Percentiles rank a stretch among this genome's conserved stretches.
These are phyloP conservation scores for Eudorcas thomsonii DNA, from an alignment of 2,113 vertebrate species.

Conservation along the genomic window DNA sequence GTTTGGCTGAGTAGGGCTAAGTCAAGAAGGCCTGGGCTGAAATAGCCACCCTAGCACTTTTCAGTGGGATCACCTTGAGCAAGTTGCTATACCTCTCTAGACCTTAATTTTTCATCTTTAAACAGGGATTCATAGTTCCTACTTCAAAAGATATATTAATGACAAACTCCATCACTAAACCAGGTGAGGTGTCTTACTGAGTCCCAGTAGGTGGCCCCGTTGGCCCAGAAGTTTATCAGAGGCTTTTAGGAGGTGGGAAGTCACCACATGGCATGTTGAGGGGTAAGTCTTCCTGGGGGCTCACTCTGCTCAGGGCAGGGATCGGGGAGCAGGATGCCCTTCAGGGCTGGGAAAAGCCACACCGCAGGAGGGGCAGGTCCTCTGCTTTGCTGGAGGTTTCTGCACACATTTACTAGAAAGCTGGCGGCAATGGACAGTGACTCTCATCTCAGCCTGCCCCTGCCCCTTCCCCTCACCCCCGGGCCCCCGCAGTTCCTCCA, in stretches of 20 bases:
- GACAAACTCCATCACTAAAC: background rate
- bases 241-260: background rate
- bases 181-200: background rate
- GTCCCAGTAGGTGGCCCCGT: fast-evolving
- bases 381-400: background rate
- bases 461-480: too few species aligned
- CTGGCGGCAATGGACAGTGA: background rate
- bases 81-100: background rate
- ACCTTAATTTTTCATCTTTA: background rate
- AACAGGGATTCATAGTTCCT: background rate
- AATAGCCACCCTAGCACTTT: background rate
- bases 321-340: background rate
- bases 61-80: background rate
- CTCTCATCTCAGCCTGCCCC: background rate
- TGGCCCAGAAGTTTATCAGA: background rate
- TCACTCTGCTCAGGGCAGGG: background rate
- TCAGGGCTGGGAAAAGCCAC: background rate
- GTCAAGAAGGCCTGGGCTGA: background rate
- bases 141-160: background rate
- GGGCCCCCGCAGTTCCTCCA: fast-evolving
- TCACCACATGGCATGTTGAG: background rate
- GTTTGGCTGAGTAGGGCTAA: background rate
- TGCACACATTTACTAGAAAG: background rate
- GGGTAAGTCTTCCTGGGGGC: background rate
- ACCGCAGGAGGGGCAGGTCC: background rate